Base-by-base conservation (phyloP, 2,113 vertebrate genomes). In the Antennarius striatus region DNA sequence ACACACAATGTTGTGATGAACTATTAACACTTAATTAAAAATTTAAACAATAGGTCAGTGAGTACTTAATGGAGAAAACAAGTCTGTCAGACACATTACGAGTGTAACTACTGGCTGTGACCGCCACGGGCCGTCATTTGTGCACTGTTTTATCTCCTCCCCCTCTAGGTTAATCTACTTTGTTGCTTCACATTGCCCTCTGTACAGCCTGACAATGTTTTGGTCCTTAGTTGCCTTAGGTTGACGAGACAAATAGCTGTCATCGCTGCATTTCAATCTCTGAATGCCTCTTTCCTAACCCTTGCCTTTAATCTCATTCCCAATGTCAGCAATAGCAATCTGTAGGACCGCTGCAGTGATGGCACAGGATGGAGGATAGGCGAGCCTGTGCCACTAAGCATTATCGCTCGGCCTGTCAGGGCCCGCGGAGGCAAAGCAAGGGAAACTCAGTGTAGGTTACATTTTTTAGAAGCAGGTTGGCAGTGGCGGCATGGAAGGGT, bases 271-370 rank as follows among this genome's bases (percentile, higher is more conserved):
- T 83, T 90, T 86, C 75, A 81, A 81, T 90, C 82, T 87, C 75
- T 69, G 73, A 79, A 79, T 84, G 83, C 77, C 80, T 83, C 75
- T 71, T 55, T 66, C 64, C 79, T 73, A 74, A 66, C 76, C 79
- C 73, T 73, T 39, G 79, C 75, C 82, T 79, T 81, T 88, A 84
- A 88, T 90, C 84, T 90, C 87, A 83, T 85, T 83, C 73, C 78
- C 82, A 80, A 82, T 83, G 87, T 88, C 88, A 87, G 87, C 86
- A 84, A 90, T 79, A 90, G 88, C 80, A 80, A 86, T 87, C 71
- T 71, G 81, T 73, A 84, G 56, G 82, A 67, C 80, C 73, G 82
- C 86, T 81, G 71, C 68, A 64, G 85, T 75, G 22, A 75, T 50
- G 71, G 75, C 39, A 65, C 73, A 81, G 77, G 75, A 84, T 5